A percentile compares a stretch with the other conserved stretches of the same genome.
Conservation (phyloP, 2,797 vertebrate species). For the Sebastes itinus region DNA sequence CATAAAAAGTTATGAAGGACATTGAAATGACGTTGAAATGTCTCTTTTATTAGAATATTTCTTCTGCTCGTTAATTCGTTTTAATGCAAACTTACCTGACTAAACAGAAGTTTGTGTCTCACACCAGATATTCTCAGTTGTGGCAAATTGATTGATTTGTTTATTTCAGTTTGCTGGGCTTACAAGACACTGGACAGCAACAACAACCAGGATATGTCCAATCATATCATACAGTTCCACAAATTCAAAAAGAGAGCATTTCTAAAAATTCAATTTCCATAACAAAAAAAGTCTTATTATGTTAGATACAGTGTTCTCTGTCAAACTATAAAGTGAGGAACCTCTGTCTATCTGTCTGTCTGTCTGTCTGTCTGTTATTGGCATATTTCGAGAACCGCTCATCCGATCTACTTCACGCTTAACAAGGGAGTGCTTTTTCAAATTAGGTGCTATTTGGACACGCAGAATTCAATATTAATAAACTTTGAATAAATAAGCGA, state of each 20-base stretch:
- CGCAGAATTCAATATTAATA: not conserved
- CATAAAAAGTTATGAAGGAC: not conserved
- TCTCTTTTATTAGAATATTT: not conserved
- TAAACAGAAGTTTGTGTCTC: not conserved
- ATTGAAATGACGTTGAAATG: not conserved
- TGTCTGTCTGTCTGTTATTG: too few species aligned
- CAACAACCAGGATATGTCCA: not conserved
- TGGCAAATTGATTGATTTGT: not conserved
- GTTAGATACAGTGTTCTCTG: not conserved
- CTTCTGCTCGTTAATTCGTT: not conserved
- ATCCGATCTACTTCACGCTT: too few species aligned
- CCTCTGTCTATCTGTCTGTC: too few species aligned
- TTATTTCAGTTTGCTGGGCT: not conserved
- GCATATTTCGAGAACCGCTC: too few species aligned
- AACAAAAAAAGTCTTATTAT: not conserved
- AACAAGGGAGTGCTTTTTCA: not conserved
- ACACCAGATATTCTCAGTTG: not conserved
- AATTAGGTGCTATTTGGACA: not conserved
- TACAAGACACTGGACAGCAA: not conserved
- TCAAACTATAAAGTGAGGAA: not conserved
- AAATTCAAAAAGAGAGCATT: not conserved
- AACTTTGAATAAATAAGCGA: not conserved
- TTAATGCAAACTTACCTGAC: not conserved
- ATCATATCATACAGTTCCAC: not conserved
- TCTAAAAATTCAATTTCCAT: not conserved